Conservation (phyloP, 2,113 vertebrate genomes). For the Aspiorhynchus laticeps region DNA sequence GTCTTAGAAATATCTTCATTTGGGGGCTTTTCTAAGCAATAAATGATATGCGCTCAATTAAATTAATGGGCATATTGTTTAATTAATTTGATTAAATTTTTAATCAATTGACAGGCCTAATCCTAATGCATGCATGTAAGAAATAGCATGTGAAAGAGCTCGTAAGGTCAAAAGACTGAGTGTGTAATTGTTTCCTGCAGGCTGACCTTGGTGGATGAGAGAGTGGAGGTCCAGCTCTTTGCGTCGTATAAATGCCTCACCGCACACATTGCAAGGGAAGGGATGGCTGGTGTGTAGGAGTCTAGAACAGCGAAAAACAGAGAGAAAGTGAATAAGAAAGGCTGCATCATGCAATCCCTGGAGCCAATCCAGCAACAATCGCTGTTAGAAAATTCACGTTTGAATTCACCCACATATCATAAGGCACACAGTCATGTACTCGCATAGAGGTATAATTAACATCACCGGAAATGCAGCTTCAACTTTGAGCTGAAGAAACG, state of each 20-base stretch:
- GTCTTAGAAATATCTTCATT: not conserved
- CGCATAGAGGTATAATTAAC: not conserved
- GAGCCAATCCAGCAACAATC: constrained; percentile 15
- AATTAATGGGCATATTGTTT: not conserved
- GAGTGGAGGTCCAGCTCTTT: constrained; percentile 88
- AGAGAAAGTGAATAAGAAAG: not conserved
- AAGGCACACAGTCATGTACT: not conserved
- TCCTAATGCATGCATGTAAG: not conserved
- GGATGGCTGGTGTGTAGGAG: constrained; percentile 89
- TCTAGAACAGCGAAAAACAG: constrained; percentile 59
- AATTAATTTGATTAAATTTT: not conserved
- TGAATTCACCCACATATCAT: not conserved
- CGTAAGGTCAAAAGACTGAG: not conserved
- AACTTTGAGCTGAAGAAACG: not conserved
- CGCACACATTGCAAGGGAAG: constrained; percentile 84
- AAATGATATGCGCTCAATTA: not conserved
- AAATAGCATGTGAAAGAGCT: not conserved
- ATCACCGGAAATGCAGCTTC: not conserved
- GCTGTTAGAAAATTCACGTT: not conserved
- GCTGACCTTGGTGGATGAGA: constrained; percentile 81
- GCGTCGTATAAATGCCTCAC: constrained; percentile 85
- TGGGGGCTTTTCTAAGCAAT: not conserved
- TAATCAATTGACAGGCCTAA: not conserved
- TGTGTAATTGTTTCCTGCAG: constrained; percentile 16
- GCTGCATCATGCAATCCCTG: not conserved